Evolutionary conservation across 2,113 vertebrate species (phyloP), one percentile per base, ranked within the genome.

Genomic region (Catharus fuscescens): DNA sequence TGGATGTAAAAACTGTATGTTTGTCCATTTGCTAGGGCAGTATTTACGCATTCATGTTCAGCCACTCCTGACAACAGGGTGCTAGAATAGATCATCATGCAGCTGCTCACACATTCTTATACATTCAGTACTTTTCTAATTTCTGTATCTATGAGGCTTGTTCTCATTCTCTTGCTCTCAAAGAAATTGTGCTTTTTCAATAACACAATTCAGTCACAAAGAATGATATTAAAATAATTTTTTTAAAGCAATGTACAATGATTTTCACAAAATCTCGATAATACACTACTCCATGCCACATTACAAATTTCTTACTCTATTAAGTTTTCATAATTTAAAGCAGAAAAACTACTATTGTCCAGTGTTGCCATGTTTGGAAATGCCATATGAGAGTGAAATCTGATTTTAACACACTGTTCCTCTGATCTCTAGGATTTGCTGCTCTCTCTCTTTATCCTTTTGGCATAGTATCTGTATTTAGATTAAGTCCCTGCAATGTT

Each of bases 171-270:
- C 57, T 52, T 52, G 11, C 29, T 28, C 45, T 83, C 31, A 29
- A 29, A 71, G 6, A 86, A 86, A 10, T 56, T 61, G 23, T 61
- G 31, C 29, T 59, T 86, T 88, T 83, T 78, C 60, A 88, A 4
- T 45, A 54, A 59, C 3, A 47, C 12, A 36, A 18, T 32, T 40
- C 77, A 79, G 10, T 73, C 50, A 59, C 23, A 53, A 73, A 72
- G 42, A 93, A 86, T 24, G 14, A 36, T 65, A 70, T n/a, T 4
- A 76, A 92, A 87, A 77, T 54, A 36, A n/a, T 53, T 93, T 85
- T 60, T 47, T 1, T 70, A 21, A 76, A 69, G 44, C 31, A 69
- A 38, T 1, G 8, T 54, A 14, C 0, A 0, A 48, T 1, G 0
- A 45, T 31, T 80, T 72, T 77, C 79, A 85, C 24, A 64, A 48